These are phyloP conservation scores for Toxonevra muliebris DNA, from an alignment of 2,888 invertebrate species.

Conservation along the genomic window DNA sequence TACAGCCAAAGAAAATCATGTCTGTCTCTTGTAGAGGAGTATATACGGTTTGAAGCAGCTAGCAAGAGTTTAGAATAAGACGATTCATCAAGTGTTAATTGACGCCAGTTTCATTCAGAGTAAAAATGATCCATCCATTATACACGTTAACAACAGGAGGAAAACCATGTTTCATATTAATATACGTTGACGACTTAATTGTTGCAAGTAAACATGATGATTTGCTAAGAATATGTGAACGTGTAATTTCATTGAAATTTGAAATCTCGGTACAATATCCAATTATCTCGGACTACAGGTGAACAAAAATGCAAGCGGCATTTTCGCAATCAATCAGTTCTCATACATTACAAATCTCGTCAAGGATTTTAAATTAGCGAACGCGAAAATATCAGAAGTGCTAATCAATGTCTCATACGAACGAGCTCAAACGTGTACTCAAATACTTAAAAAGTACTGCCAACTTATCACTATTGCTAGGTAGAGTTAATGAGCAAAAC, in stretches of 20 bases:
- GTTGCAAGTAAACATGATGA: slow-evolving; percentile 11
- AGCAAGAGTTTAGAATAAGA: slow-evolving; percentile 34
- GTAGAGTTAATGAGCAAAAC: background rate
- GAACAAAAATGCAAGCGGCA: slow-evolving; percentile 8
- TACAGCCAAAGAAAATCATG: background rate
- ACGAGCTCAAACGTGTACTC: slow-evolving; percentile 42
- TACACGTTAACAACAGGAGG: background rate
- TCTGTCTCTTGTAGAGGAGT: slow-evolving; percentile 29
- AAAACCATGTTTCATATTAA: slow-evolving; percentile 14
- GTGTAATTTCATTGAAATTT: slow-evolving; percentile 16
- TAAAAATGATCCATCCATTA: slow-evolving; percentile 1
- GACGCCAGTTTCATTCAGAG: slow-evolving; percentile 5
- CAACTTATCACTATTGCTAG: slow-evolving; percentile 13
- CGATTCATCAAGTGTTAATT: slow-evolving; percentile 1
- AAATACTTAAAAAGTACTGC: slow-evolving; percentile 41
- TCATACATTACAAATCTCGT: slow-evolving; percentile 26
- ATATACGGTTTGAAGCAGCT: slow-evolving; percentile 38
- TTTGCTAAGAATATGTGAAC: slow-evolving; percentile 3
- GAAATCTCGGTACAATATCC: slow-evolving; percentile 22
- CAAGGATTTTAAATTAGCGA: background rate
- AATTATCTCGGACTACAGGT: slow-evolving; percentile 26
- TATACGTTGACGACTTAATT: slow-evolving; percentile 28
- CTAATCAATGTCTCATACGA: slow-evolving; percentile 44
- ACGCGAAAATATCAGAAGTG: background rate
- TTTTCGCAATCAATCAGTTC: slow-evolving; percentile 21